Conservation (phyloP, 2,888 invertebrate genomes). For the Deroplatys truncata region DNA sequence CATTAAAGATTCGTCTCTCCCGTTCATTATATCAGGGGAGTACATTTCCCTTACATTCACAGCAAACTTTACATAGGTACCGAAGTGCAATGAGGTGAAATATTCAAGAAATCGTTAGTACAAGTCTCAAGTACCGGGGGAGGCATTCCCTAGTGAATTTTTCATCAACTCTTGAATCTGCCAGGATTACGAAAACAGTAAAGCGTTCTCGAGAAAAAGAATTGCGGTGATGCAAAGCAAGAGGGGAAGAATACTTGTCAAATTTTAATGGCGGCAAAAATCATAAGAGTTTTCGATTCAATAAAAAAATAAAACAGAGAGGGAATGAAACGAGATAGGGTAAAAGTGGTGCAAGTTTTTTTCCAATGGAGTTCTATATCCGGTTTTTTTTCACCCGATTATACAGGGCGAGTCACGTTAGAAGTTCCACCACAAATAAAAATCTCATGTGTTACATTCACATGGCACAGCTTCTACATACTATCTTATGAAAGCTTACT, state of each 20-base stretch:
- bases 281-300: not conserved
- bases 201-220: not conserved
- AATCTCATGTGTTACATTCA: no score
- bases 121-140: not conserved
- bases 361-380: no score
- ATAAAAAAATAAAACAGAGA: not conserved
- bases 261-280: not conserved
- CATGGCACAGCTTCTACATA: no score
- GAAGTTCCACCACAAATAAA: no score
- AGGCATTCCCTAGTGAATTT: not conserved
- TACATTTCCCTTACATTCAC: no score
- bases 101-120: slow-evolving; percentile 16
- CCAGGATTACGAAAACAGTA: not conserved
- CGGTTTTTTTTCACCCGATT: no score
- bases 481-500: no score
- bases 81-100: not conserved
- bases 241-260: not conserved
- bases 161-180: not conserved
- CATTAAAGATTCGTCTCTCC: no score
- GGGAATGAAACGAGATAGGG: not conserved
- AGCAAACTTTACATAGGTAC: not conserved
- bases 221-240: no score
- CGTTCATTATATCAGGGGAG: no score
- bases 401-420: no score
- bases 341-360: not conserved